Percentiles rank a stretch among this genome's conserved stretches.
These are phyloP conservation scores for Drosophila orosa DNA, from an alignment of 1,140 invertebrate species.

Conservation along the genomic window DNA sequence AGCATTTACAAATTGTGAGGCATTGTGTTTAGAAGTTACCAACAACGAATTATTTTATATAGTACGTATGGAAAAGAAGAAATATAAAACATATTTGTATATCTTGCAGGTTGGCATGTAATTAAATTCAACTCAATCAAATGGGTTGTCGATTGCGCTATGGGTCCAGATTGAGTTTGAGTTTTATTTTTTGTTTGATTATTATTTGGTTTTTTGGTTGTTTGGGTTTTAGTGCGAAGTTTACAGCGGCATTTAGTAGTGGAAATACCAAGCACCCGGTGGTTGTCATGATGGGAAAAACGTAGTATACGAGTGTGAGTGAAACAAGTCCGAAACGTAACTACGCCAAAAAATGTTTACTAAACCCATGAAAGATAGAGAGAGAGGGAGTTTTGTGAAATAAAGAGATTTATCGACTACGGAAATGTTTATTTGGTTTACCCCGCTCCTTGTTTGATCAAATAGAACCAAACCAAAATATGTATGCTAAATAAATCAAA, in stretches of 20 bases:
- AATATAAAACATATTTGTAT: conserved; percentile 66
- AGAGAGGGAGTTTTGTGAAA: conserved; percentile 10
- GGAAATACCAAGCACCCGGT: conserved; percentile 77
- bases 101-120: conserved; percentile 42
- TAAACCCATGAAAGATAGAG: conserved; percentile 48
- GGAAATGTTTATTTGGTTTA: conserved; percentile 18
- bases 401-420: conserved; percentile 39
- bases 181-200: conserved; percentile 30
- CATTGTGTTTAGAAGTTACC: conserved; percentile 42
- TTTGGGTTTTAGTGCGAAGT: conserved; percentile 77
- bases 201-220: conserved; percentile 24
- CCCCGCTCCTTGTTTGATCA: conserved; percentile 11
- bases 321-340: conserved; percentile 42
- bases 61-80: conserved; percentile 65
- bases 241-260: conserved; percentile 79
- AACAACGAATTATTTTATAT: conserved; percentile 46
- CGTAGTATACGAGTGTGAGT: conserved; percentile 38
- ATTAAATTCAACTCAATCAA: conserved; percentile 60
- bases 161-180: conserved; percentile 62
- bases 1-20: conserved; percentile 66
- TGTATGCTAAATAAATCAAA: conserved; percentile 9
- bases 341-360: conserved; percentile 32
- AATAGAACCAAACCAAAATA: conserved; percentile 21
- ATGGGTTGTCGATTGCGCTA: conserved; percentile 59
- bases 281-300: conserved; percentile 52